Conservation (phyloP, 2,888 invertebrate species). For the Mechanitis mazaeus region DNA sequence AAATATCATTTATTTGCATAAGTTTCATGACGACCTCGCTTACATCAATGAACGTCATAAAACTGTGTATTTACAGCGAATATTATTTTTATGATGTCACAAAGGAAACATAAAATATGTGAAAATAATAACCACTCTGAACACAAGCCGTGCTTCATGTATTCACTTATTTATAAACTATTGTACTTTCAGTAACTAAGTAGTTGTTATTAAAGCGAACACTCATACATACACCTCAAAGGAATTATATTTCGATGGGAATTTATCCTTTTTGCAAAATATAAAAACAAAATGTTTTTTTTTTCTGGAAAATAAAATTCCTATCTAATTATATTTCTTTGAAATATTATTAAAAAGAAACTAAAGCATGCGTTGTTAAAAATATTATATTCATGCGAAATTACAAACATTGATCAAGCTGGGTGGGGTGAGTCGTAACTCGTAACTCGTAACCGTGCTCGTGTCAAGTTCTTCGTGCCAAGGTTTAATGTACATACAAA, state of each 20-base stretch:
- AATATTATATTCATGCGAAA: neutral
- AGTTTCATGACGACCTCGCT: slow-evolving; percentile 16
- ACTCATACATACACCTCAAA: no score
- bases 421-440: slow-evolving; percentile 6
- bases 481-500: slow-evolving; percentile 14
- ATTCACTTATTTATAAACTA: slow-evolving; percentile 14
- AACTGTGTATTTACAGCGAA: slow-evolving; percentile 14
- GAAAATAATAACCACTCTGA: slow-evolving; percentile 17
- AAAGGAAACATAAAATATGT: slow-evolving; percentile 34
- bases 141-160: neutral
- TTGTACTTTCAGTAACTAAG: no score
- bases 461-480: slow-evolving; percentile 14
- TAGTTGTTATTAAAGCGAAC: no score
- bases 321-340: no score
- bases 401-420: slow-evolving; percentile 1
- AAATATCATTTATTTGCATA: neutral
- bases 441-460: neutral
- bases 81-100: slow-evolving; percentile 33
- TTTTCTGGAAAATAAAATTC: slow-evolving; percentile 1
- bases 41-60: slow-evolving; percentile 15
- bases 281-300: no score
- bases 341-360: no score
- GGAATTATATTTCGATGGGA: no score
- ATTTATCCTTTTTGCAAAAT: no score
- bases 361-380: neutral